phyloP scores from a whole-genome alignment of 1,140 invertebrate genomes.

The Brachionus rotundiformis region DNA sequence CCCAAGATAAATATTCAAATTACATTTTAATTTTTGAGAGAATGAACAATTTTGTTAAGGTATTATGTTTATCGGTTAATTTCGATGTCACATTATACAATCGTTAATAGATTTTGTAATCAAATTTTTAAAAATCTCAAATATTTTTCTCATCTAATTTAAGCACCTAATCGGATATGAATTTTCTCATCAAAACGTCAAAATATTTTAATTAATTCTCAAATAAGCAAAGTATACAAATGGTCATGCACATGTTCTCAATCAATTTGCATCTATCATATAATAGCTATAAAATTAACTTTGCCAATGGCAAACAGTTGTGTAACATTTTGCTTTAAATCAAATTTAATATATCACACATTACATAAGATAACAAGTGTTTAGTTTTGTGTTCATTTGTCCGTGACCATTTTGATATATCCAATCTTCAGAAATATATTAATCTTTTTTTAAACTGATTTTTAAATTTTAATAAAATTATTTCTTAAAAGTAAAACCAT shows the following conservation, averaged over 20 bases:
- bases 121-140: constrained; percentile 4
- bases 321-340: not conserved
- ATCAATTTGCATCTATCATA: constrained; percentile 26
- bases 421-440: no score
- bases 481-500: no score
- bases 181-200: constrained; percentile 24
- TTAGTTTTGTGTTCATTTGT: not conserved
- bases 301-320: constrained; percentile 9
- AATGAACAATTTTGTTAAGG: constrained; percentile 10
- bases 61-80: constrained; percentile 6
- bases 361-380: constrained; percentile 13
- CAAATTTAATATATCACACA: not conserved
- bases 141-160: not conserved
- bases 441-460: no score
- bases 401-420: not conserved
- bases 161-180: constrained; percentile 14
- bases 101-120: constrained; percentile 23
- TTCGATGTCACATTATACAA: constrained; percentile 21
- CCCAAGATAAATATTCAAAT: constrained; percentile 14
- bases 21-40: constrained; percentile 2
- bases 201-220: constrained; percentile 40
- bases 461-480: no score
- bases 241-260: not conserved
- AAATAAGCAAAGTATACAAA: not conserved
- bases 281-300: not conserved